Percentiles rank a stretch among this genome's conserved stretches.
Conservation (phyloP, 2,797 vertebrate species). For the Aplochiton taeniatus region DNA sequence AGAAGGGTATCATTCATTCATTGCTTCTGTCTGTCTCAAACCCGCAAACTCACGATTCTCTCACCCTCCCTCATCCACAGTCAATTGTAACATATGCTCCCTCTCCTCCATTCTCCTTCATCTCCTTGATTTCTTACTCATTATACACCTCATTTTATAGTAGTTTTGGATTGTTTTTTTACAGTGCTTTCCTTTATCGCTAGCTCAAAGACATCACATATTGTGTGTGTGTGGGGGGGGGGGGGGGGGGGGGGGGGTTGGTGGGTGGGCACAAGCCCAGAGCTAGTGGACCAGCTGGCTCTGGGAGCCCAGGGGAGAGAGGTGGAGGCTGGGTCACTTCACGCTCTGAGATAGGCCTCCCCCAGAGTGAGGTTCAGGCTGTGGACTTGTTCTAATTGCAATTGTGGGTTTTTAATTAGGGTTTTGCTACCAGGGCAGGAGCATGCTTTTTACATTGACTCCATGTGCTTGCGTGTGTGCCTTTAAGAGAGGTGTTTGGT, state of each 20-base stretch:
- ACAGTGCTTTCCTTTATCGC: too few species aligned
- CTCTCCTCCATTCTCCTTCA: too few species aligned
- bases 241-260: not conserved
- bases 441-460: too few species aligned
- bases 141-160: too few species aligned
- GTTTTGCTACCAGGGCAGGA: not conserved
- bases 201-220: too few species aligned
- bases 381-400: not conserved
- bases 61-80: not conserved
- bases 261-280: not conserved
- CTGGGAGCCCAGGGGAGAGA: not conserved
- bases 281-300: slow-evolving; percentile 6
- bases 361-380: not conserved
- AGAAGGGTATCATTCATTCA: not conserved
- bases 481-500: not conserved
- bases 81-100: not conserved
- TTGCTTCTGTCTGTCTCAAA: not conserved
- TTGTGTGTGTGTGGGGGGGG: not conserved
- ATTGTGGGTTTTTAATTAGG: too few species aligned
- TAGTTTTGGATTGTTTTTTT: too few species aligned
- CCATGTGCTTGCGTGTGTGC: slow-evolving; percentile 12
- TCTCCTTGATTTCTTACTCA: not conserved
- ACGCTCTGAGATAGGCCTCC: not conserved
- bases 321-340: slow-evolving; percentile 1
- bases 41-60: not conserved